Percentiles rank a stretch among this genome's conserved stretches.
Evolutionary conservation across 1,140 invertebrate species (phyloP).

Genomic region (Philotrypesis tridentata): DNA sequence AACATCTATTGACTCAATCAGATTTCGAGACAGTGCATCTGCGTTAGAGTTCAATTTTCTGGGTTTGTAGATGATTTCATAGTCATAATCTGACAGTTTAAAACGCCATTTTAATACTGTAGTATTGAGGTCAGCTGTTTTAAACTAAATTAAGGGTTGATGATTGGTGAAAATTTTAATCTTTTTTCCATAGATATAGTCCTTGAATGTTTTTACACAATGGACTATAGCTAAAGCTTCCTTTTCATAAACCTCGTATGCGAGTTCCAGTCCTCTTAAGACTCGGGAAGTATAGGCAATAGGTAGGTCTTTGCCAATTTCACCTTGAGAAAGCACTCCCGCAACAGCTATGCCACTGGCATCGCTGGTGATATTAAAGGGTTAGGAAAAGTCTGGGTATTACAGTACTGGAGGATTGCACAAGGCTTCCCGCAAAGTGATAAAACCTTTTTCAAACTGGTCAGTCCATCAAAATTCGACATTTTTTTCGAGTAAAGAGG

Average conservation of each 20-base stretch:
- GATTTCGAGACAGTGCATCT: not conserved
- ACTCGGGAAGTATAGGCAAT: not conserved
- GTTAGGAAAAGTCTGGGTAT: not conserved
- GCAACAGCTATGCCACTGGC: too few species aligned
- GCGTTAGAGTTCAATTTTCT: not conserved
- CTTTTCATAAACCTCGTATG: constrained; percentile 37
- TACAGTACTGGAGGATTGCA: not conserved
- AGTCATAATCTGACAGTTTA: not conserved
- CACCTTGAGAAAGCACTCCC: not conserved
- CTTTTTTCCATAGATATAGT: constrained; percentile 62
- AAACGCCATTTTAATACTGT: not conserved
- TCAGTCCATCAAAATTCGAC: not conserved
- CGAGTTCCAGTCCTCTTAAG: constrained; percentile 58
- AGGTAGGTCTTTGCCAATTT: constrained; percentile 50
- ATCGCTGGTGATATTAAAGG: too few species aligned
- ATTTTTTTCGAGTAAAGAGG: constrained; percentile 49
- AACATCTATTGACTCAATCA: not conserved
- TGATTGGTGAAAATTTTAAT: constrained; percentile 70
- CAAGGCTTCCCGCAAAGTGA: not conserved
- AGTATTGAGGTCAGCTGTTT: not conserved
- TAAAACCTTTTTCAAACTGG: not conserved
- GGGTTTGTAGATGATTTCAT: not conserved
- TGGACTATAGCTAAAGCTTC: not conserved
- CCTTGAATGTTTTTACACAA: not conserved
- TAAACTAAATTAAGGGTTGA: constrained; percentile 64